Evolutionary conservation across 2,797 vertebrate species (phyloP), one percentile per base, ranked within the genome.

Genomic region (Spatula versicolor): DNA sequence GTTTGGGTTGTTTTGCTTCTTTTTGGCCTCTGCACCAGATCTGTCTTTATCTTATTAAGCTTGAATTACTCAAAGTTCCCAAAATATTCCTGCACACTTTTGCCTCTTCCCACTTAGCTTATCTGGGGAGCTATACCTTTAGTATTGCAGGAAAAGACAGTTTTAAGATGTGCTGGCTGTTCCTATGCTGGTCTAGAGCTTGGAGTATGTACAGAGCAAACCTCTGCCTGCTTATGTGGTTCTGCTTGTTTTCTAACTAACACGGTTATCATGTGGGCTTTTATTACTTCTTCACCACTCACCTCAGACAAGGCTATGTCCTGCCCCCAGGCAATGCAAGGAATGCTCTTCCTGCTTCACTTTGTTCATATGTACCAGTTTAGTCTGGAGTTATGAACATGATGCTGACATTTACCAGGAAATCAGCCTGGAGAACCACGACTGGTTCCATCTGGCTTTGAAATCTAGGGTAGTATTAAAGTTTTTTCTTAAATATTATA

Each of bases 191-290:
- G 18, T 45, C 48, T 68, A 58, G 79, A 88, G 46, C 11, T 54
- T 91, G 76, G 69, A 91, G 30, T 20, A 11, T 2, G 31, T 83
- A 55, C 25, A 83, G 66, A 85, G 25, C 37, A 94, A 91, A 81
- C 1, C 6, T 74, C 37, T 87, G 76, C 73, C 58, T 81, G 31
- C 7, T 80, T 64, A 72, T 35, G 30, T 52, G 35, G 30, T n/a
- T 91, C 48, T 93, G 85, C 62, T 88, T 83, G 45, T 93, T 91
- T 90, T 92, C 77, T 46, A 46, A 84, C 59, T 84, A 91, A 86
- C 82, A 78, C 26, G 43, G 54, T 62, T 78, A 66, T 78, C 60
- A 31, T 23, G 15, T 46, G 39, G 64, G 50, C 22, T 93, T 91
- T 92, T 94, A 62, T 86, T 86, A 55, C 48, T 66, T 85, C 50